phyloP scores from a whole-genome alignment of 2,888 invertebrate genomes.

The Tetramorium bicarinatum region DNA sequence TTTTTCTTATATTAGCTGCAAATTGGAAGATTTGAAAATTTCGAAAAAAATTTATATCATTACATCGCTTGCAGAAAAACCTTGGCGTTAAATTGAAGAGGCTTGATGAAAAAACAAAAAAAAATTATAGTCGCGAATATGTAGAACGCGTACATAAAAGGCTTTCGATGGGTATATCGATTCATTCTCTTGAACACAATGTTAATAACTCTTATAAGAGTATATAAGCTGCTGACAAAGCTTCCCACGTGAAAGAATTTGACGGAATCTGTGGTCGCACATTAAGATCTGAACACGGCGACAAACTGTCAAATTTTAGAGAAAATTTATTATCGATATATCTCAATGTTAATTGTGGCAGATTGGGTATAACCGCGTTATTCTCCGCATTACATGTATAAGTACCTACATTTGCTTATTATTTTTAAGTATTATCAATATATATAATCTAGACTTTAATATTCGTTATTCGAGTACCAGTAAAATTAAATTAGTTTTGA shows the following conservation, averaged over 20 bases:
- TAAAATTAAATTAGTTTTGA: slow-evolving; percentile 21
- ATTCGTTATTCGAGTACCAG: slow-evolving; percentile 37
- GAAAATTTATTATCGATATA: slow-evolving; percentile 82
- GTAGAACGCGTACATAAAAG: slow-evolving; percentile 82
- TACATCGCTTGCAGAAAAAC: slow-evolving; percentile 1
- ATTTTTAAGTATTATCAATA: slow-evolving; percentile 72
- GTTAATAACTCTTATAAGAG: slow-evolving; percentile 80
- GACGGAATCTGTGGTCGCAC: slow-evolving; percentile 53
- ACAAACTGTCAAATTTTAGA: slow-evolving; percentile 66
- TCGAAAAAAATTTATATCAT: slow-evolving; percentile 4
- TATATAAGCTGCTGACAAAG: slow-evolving; percentile 82
- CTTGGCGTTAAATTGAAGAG: slow-evolving; percentile 80
- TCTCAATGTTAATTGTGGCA: slow-evolving; percentile 82
- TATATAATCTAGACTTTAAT: slow-evolving; percentile 48
- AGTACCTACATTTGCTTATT: slow-evolving; percentile 63
- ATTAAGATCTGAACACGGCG: slow-evolving; percentile 38
- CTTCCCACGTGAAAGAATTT: slow-evolving; percentile 76
- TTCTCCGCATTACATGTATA: slow-evolving; percentile 56
- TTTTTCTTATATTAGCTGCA: slow-evolving; percentile 16
- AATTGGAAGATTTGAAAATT: neutral
- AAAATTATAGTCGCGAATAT: slow-evolving; percentile 81
- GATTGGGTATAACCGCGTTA: slow-evolving; percentile 78
- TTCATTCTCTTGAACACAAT: slow-evolving; percentile 84
- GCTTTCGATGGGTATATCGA: slow-evolving; percentile 79
- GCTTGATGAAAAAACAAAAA: slow-evolving; percentile 20